phyloP scores from a whole-genome alignment of 2,113 vertebrate genomes.

The Misgurnus anguillicaudatus region DNA sequence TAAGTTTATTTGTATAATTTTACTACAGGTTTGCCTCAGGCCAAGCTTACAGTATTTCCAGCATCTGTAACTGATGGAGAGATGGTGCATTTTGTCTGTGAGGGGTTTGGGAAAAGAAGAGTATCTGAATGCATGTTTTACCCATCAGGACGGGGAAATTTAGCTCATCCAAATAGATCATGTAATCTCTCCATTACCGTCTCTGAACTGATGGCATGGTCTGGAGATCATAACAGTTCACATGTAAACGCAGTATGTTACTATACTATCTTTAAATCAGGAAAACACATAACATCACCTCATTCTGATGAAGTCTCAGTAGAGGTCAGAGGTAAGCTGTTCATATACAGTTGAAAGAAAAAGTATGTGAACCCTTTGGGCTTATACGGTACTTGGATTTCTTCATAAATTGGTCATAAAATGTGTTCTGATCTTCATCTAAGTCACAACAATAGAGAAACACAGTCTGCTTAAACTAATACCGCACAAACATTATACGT shows the following conservation, averaged over 20 bases:
- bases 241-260: neutral
- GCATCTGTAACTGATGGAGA: neutral
- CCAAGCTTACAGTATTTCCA: slow-evolving; percentile 19
- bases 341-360: too few relatives aligned
- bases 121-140: slow-evolving; percentile 1
- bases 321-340: neutral
- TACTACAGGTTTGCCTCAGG: neutral
- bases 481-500: too few relatives aligned
- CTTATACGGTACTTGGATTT: too few relatives aligned
- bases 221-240: neutral
- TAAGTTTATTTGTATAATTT: too few relatives aligned
- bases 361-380: too few relatives aligned
- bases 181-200: neutral
- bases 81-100: neutral
- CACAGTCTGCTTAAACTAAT: too few relatives aligned
- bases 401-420: too few relatives aligned
- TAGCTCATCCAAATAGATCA: neutral
- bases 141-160: neutral
- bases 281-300: neutral
- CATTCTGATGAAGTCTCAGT: neutral
- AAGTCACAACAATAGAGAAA: too few relatives aligned
- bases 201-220: neutral
- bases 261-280: neutral
- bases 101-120: neutral
- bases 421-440: too few relatives aligned